Percentiles rank a stretch among this genome's conserved stretches.
These are phyloP conservation scores for Myioborus miniatus DNA, from an alignment of 2,797 vertebrate genomes.

Conservation along the genomic window DNA sequence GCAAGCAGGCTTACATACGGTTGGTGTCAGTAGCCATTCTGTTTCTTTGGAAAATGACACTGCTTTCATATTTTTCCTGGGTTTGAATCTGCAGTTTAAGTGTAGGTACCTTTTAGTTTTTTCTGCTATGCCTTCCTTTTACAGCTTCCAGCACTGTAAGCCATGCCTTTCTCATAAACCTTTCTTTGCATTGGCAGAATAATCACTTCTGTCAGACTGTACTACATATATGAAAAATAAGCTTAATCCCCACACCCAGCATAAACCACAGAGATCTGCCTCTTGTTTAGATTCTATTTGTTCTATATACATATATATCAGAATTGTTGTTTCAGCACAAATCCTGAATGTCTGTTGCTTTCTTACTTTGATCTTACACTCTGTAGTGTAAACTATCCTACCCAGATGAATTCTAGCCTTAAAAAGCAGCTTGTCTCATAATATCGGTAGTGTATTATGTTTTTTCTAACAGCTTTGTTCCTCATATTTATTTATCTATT, in stretches of 20 bases:
- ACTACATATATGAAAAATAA: neutral
- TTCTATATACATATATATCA: neutral
- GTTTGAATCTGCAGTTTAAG: neutral
- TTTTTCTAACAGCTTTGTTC: neutral
- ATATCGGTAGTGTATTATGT: neutral
- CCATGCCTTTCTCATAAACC: neutral
- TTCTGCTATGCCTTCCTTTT: neutral
- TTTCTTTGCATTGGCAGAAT: neutral
- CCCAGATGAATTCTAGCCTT: neutral
- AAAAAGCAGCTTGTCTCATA: neutral
- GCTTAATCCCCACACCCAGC: neutral
- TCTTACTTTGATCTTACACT: neutral
- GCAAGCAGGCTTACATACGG: neutral
- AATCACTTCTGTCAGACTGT: neutral
- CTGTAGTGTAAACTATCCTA: neutral
- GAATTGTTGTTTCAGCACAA: neutral
- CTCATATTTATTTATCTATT: neutral
- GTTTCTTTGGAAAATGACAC: neutral
- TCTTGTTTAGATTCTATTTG: neutral
- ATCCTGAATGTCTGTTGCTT: neutral
- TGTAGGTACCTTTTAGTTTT: neutral
- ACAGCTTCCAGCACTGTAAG: neutral
- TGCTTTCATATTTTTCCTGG: neutral
- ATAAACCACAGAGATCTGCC: neutral
- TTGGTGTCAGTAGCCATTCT: neutral